Base-by-base conservation (phyloP, 2,888 invertebrate species). In the Epinotia brunnichana region DNA sequence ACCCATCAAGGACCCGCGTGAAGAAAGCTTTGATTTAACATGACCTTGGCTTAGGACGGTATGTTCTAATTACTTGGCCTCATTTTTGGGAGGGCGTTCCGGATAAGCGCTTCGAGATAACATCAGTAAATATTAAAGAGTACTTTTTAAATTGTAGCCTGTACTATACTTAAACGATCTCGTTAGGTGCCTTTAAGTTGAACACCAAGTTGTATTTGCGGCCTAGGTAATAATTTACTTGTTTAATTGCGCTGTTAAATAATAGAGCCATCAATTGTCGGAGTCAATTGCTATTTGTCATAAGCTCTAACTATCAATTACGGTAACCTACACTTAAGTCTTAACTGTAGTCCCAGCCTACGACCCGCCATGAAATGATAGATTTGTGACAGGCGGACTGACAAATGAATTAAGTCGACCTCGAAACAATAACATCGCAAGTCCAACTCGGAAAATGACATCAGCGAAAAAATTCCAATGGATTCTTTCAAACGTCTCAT, bases 1-100 rank as follows among this genome's bases (percentile, higher is more conserved):
- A 91, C 86, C 84, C 85, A 89, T 87, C 90, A 90, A 91, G 92
- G 91, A 91, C 88, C 85, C 74, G 70, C 79, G 77, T 78, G 79
- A 79, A 78, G 78, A 74, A 72, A 74, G 67, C 68, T 60, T 74
- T 72, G 67, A 59, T 68, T 70, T 63, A 53, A 59, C 64, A 56
- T 54, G 72, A 62, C 72, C 72, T 72, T 72, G 70, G 62, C 61
- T 72, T 68, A 72, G 73, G 53, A 63, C 21, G 59, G 39, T 67
- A 29, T 67, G 67, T 39, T 57, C 61, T 72, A 62, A 68, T 68
- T 72, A 68, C 69, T 69, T 70, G 63, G 41, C 67, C 57, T 54
- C 62, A 41, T 60, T 60, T 60, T 64, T 35, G 66, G 61, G 60
- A 66, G 61, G 71, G 70, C 69, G 74, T 67, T 69, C 61, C 39